These are phyloP conservation scores for Entosphenus tridentatus DNA, from an alignment of 2,113 vertebrate genomes.

Conservation along the genomic window DNA sequence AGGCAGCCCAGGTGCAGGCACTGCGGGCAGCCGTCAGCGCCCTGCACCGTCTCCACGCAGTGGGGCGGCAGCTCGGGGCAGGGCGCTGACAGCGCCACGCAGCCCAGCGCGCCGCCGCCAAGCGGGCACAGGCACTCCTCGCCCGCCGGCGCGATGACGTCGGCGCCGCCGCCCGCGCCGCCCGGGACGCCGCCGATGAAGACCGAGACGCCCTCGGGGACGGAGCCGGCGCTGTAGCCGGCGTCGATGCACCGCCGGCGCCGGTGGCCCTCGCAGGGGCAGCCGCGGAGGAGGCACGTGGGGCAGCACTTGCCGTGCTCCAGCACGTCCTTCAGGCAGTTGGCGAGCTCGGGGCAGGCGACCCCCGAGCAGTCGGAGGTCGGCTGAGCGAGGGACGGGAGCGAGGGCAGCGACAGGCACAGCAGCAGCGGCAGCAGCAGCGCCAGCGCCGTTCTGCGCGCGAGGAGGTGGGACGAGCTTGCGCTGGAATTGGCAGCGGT, in stretches of 20 bases:
- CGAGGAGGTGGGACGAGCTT: too few species aligned
- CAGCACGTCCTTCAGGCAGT: neutral
- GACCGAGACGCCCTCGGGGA: neutral
- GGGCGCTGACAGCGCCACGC: neutral
- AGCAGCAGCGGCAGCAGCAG: neutral
- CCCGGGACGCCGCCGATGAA: neutral
- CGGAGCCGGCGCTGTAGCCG: neutral
- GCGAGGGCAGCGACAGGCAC: neutral
- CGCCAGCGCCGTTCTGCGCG: too few species aligned
- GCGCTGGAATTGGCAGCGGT: too few species aligned
- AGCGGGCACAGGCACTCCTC: conserved; percentile 7
- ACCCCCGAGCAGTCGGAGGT: neutral
- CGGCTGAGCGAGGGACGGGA: neutral
- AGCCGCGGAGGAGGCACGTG: neutral
- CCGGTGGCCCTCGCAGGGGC: neutral
- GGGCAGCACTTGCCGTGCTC: neutral
- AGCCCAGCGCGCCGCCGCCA: neutral
- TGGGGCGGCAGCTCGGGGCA: conserved; percentile 1
- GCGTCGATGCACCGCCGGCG: neutral
- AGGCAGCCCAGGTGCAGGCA: conserved; percentile 6
- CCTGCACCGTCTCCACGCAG: neutral
- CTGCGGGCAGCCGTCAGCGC: neutral
- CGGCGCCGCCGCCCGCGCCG: neutral
- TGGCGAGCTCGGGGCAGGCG: neutral
- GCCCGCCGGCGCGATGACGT: neutral